A percentile compares a stretch with the other conserved stretches of the same genome.
Evolutionary conservation across 1,140 invertebrate species (phyloP).

Genomic region (Neuroterus valhalla): DNA sequence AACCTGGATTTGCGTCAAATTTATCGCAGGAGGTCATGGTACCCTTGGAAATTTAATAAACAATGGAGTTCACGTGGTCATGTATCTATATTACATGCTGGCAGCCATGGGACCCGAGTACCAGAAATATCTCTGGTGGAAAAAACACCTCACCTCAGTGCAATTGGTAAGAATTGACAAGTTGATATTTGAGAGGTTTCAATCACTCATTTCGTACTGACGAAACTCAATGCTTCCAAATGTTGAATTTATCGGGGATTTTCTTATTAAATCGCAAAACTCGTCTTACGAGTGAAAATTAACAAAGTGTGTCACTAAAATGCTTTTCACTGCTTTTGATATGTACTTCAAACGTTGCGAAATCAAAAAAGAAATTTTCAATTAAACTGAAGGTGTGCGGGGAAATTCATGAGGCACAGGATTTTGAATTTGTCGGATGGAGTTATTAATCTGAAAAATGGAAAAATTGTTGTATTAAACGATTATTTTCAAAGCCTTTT

Average conservation of each 20-base stretch:
- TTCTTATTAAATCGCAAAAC: not conserved
- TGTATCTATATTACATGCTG: slow-evolving; percentile 95
- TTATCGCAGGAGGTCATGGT: slow-evolving; percentile 93
- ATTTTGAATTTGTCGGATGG: too few species aligned
- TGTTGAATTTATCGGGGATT: not conserved
- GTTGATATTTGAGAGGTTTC: not conserved
- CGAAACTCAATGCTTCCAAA: not conserved
- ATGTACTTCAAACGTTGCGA: too few species aligned
- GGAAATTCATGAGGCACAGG: too few species aligned
- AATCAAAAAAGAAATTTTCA: too few species aligned
- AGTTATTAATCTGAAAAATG: too few species aligned
- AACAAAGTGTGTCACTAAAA: not conserved
- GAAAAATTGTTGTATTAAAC: too few species aligned
- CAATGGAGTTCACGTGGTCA: slow-evolving; percentile 95
- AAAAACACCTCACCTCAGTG: slow-evolving; percentile 92
- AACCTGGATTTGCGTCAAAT: slow-evolving; percentile 97
- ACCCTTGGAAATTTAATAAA: slow-evolving; percentile 95
- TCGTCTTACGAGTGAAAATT: not conserved
- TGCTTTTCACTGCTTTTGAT: too few species aligned
- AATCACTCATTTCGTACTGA: not conserved
- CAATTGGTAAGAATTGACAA: slow-evolving; percentile 85
- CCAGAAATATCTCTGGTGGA: slow-evolving; percentile 96
- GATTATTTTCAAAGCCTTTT: too few species aligned
- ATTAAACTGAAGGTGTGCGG: too few species aligned
- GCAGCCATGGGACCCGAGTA: slow-evolving; percentile 93